Base-by-base conservation (phyloP, 2,888 invertebrate species). In the Chrysolina haemoptera region DNA sequence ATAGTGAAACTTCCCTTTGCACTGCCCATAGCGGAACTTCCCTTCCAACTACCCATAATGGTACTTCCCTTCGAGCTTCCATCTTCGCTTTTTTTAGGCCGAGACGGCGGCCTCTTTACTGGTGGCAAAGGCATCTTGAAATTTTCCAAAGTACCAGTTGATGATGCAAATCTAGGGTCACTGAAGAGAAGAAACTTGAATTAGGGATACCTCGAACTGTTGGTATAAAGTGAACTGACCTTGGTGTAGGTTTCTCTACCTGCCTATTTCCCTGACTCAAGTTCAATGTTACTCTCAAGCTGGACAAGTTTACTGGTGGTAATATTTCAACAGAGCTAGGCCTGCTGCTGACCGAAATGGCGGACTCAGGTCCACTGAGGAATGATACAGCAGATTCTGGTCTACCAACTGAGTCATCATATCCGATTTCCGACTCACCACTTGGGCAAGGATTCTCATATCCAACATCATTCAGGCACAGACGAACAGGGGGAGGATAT, bases 81-180 rank as follows among this genome's bases (percentile, higher is more conserved):
- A 27, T 22, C 62, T 40, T 41, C 35, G 14, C 53, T 22, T 35
- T 50, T 72, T 48, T 66, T 75, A 14, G 71, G 70, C 18, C 75
- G 59, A 10, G 55, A 53, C 1, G 75, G 75, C 10, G 75, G 75
- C n/a, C 75, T 66, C 59, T 75, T 75, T 6, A 59, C 68, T 5
- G 72, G 75, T 27, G 75, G 75, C 40, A 70, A 63, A 8, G 75
- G 75, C 67, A 70, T 62, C 70, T 75, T 75, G 53, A 75, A 75
- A 5, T 41, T 16, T 1, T 35, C 59, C 59, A n/a, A 59, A 35
- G 35, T 59, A 27, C 22, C 59, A 5, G 22, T 10, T 9, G 59
- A 9, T 16, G 35, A 35, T 9, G 16, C 27, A 8, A 35, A 59
- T 14, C 1, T 14, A 35, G 0, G 14, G n/a, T 35, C 10, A 59